A percentile compares a stretch with the other conserved stretches of the same genome.
Conservation (phyloP, 2,113 vertebrate species). For the Okapia johnstoni region DNA sequence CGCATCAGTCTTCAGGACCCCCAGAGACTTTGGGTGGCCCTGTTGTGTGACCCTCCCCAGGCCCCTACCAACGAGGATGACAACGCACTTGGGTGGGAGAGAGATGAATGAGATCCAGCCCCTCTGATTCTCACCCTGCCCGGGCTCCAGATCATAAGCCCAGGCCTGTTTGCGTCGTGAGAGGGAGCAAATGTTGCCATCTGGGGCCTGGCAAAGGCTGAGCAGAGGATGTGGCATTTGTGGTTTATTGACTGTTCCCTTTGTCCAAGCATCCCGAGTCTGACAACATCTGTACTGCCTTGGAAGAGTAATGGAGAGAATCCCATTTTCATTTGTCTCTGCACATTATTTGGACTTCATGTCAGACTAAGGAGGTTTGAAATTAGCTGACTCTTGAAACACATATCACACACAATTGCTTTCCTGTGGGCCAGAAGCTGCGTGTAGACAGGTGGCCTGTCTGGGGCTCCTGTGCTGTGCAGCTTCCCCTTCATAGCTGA, state of each 20-base stretch:
- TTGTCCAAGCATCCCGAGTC: neutral
- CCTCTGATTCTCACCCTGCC: neutral
- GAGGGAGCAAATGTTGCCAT: neutral
- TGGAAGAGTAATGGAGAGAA: neutral
- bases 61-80: neutral
- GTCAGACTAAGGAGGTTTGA: neutral
- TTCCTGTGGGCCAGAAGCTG: neutral
- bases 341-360: neutral
- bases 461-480: neutral
- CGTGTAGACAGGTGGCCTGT: neutral
- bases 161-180: neutral
- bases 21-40: fast-evolving
- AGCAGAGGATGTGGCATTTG: neutral
- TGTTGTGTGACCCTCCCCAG: fast-evolving
- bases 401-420: neutral
- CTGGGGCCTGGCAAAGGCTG: neutral
- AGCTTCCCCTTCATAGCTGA: neutral
- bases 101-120: neutral
- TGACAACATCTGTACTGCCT: neutral
- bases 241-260: neutral
- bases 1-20: neutral
- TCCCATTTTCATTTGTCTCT: constrained; percentile 4
- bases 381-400: neutral
- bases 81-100: neutral
- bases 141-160: neutral